phyloP scores from a whole-genome alignment of 2,797 vertebrate species.

The Champsocephalus esox region DNA sequence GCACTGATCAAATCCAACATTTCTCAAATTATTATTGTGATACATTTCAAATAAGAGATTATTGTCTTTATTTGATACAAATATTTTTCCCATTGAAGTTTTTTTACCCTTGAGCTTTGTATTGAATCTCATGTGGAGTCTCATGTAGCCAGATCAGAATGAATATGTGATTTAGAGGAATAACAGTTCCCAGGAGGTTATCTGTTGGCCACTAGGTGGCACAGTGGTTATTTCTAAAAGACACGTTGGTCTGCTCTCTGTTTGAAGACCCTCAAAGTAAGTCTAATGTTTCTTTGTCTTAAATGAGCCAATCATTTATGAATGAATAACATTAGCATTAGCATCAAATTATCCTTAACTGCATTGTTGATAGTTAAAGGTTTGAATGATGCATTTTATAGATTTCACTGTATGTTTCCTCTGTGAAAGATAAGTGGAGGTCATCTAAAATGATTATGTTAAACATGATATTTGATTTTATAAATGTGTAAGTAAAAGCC shows the following conservation, averaged over 20 bases:
- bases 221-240: slow-evolving; percentile 74
- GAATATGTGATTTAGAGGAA: neutral
- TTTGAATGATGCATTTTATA: slow-evolving; percentile 1
- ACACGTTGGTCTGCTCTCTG: slow-evolving; percentile 20
- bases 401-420: neutral
- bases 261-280: neutral
- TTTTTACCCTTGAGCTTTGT: neutral
- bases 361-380: neutral
- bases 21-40: no score
- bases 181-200: slow-evolving; percentile 23
- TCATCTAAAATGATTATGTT: neutral
- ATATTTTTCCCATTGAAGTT: neutral
- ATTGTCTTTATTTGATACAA: neutral
- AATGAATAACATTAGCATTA: neutral
- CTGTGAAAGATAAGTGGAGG: neutral
- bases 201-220: slow-evolving; percentile 83
- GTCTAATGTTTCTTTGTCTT: slow-evolving; percentile 17
- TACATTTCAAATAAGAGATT: no score
- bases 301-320: slow-evolving; percentile 2
- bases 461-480: slow-evolving; percentile 4
- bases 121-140: slow-evolving; percentile 12
- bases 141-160: slow-evolving; percentile 27
- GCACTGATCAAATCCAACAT: neutral
- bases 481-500: neutral
- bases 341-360: neutral